Percentiles rank a stretch among this genome's conserved stretches.
These are phyloP conservation scores for Leptestheria dahalacensis DNA, from an alignment of 1,140 invertebrate species.

Conservation along the genomic window DNA sequence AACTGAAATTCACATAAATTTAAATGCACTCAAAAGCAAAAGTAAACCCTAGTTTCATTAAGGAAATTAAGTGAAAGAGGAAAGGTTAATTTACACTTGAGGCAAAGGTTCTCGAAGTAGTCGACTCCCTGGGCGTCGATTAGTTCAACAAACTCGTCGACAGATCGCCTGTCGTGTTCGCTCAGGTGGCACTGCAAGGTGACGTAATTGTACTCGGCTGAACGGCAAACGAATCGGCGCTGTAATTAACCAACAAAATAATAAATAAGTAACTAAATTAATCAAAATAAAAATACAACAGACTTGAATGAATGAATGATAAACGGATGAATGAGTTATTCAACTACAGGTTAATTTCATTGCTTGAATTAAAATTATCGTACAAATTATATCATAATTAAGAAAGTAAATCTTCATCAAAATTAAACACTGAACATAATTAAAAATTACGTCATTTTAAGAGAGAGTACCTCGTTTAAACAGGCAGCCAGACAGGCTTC, in stretches of 20 bases:
- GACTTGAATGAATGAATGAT: neutral
- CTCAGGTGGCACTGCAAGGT: conserved; percentile 77
- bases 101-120: conserved; percentile 89
- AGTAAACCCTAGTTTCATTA: neutral
- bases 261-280: neutral
- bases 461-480: conserved; percentile 65
- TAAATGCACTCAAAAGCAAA: neutral
- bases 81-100: conserved; percentile 46
- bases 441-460: too few relatives aligned
- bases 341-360: too few relatives aligned
- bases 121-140: conserved; percentile 80
- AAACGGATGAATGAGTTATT: neutral
- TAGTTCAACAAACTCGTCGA: conserved; percentile 64
- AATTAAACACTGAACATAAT: too few relatives aligned
- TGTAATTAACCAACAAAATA: conserved; percentile 27
- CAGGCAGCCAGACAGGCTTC: conserved; percentile 83
- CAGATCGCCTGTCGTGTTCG: conserved; percentile 71
- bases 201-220: conserved; percentile 84
- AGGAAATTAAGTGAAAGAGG: neutral
- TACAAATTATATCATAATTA: too few relatives aligned
- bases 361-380: too few relatives aligned
- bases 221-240: conserved; percentile 77
- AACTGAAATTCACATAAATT: too few relatives aligned
- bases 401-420: too few relatives aligned
- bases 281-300: neutral